These are phyloP conservation scores for Tangara arthus DNA, from an alignment of 2,797 vertebrate genomes.

Conservation along the genomic window DNA sequence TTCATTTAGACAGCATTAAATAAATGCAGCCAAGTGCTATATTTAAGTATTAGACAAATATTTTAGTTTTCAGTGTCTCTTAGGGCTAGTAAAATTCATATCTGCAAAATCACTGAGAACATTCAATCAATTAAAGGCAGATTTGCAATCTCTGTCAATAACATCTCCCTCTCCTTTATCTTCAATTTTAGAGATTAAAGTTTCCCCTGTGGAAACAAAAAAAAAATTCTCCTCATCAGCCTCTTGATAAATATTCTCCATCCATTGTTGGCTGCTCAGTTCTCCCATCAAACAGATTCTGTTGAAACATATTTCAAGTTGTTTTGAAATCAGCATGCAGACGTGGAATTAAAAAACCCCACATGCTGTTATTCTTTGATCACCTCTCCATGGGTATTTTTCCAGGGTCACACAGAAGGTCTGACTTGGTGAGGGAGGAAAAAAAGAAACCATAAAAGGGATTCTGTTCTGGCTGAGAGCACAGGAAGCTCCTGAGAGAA, in stretches of 20 bases:
- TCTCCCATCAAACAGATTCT: not conserved
- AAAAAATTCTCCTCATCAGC: not conserved
- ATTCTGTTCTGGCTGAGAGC: not conserved
- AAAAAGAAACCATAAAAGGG: not conserved
- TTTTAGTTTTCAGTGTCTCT: not conserved
- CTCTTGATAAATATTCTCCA: not conserved
- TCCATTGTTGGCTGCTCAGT: not conserved
- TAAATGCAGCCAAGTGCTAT: not conserved
- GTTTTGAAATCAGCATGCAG: not conserved
- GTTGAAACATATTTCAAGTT: not conserved
- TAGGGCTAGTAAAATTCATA: not conserved
- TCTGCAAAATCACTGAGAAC: not conserved
- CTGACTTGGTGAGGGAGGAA: not conserved
- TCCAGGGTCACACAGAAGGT: not conserved
- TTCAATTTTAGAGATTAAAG: not conserved
- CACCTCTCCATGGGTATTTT: not conserved
- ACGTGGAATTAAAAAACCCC: not conserved
- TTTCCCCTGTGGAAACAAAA: not conserved
- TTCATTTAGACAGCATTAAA: not conserved
- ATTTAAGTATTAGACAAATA: not conserved
- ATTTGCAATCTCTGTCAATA: constrained; percentile 4
- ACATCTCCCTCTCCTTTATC: not conserved
- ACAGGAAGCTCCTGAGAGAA: not conserved
- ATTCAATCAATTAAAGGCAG: not conserved
- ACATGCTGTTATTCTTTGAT: not conserved